phyloP scores from a whole-genome alignment of 1,140 invertebrate species.

The Saccostrea echinata region DNA sequence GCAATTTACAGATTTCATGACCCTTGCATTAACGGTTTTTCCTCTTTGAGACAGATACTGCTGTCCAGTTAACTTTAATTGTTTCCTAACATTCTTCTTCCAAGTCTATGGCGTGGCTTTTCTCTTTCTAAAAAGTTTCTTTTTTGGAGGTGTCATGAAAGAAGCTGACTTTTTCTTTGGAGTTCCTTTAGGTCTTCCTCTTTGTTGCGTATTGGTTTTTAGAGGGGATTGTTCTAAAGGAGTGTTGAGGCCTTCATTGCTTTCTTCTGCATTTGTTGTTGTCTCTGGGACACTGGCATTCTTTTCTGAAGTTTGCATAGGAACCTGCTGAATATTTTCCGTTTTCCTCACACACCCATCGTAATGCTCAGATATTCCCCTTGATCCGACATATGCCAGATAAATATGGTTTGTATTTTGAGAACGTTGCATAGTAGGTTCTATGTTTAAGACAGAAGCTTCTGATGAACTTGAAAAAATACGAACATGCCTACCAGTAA shows the following conservation, averaged over 20 bases:
- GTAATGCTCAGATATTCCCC: background rate
- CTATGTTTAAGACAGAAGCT: background rate
- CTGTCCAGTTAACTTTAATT: too few species aligned
- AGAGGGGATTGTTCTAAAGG: too few species aligned
- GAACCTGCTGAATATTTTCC: background rate
- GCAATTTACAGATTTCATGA: too few species aligned
- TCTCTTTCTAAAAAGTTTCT: conserved; percentile 32
- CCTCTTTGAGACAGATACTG: too few species aligned
- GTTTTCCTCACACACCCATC: conserved; percentile 16
- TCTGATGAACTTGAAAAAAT: conserved; percentile 15
- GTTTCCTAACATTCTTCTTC: too few species aligned
- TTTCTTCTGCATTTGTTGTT: too few species aligned
- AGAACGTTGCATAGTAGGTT: background rate
- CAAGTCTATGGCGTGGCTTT: background rate
- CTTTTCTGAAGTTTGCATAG: too few species aligned
- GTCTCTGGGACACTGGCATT: too few species aligned
- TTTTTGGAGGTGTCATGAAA: conserved; percentile 47
- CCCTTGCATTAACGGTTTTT: too few species aligned
- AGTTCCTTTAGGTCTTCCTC: conserved; percentile 42
- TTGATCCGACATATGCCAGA: background rate
- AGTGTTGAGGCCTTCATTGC: too few species aligned
- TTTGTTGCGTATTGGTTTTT: background rate
- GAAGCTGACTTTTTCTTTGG: background rate
- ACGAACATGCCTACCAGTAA: conserved; percentile 13
- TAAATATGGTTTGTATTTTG: background rate